These are phyloP conservation scores for Zaprionus ornatus DNA, from an alignment of 1,140 invertebrate genomes.

Conservation along the genomic window DNA sequence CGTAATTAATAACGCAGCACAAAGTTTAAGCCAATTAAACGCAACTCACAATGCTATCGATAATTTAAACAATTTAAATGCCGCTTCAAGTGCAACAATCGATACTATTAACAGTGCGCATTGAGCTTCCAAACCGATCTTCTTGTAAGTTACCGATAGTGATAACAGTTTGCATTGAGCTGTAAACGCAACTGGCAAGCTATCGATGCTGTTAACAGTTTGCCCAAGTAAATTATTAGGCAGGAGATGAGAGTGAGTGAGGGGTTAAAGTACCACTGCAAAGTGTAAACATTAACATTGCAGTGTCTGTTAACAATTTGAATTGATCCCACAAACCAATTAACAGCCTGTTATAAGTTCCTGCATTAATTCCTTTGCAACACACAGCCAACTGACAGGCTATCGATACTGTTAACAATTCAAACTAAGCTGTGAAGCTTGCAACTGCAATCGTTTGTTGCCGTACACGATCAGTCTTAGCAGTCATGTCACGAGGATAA, in stretches of 20 bases:
- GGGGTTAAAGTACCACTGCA: no score
- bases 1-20: neutral
- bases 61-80: neutral
- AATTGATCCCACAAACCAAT: no score
- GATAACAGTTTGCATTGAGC: neutral
- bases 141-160: neutral
- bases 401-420: no score
- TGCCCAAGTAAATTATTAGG: no score
- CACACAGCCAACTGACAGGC: no score
- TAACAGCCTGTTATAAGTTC: no score
- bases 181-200: neutral
- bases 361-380: no score
- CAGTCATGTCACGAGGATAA: neutral
- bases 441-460: neutral
- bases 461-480: neutral
- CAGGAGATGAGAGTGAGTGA: no score
- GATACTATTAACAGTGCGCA: neutral
- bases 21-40: neutral
- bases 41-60: neutral
- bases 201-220: neutral
- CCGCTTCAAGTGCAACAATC: neutral
- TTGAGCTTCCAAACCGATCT: no score
- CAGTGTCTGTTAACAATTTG: no score
- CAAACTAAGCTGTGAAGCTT: no score
- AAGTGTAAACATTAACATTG: no score